Conservation (phyloP, 37 sponge, comb jelly and placozoan species). For the Oopsacas minuta region DNA sequence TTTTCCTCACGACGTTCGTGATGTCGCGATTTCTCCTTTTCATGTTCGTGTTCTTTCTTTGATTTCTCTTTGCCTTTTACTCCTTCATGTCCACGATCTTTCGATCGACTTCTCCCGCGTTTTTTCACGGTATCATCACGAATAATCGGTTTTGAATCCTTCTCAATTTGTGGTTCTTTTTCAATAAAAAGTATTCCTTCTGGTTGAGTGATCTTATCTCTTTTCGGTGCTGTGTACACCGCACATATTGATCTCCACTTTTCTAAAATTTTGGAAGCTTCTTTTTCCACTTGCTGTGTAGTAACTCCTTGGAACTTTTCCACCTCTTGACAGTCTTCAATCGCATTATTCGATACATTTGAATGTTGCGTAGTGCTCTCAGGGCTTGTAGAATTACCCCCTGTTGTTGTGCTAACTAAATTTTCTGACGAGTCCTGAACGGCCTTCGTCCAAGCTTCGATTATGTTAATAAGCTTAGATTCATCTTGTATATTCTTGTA, state of each 20-base stretch:
- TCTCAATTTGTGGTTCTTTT: not conserved
- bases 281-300: conserved; percentile 12
- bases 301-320: not conserved
- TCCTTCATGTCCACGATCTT: not conserved
- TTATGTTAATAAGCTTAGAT: not conserved
- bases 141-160: not conserved
- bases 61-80: not conserved
- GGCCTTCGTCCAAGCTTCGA: not conserved
- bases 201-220: not conserved
- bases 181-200: not conserved
- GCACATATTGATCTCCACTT: not conserved
- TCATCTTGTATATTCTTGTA: not conserved
- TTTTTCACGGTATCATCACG: not conserved
- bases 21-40: not conserved
- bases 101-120: not conserved
- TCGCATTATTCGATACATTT: not conserved
- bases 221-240: not conserved
- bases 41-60: not conserved
- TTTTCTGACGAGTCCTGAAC: not conserved
- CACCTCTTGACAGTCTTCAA: conserved; percentile 1
- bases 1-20: not conserved
- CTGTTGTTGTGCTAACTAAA: not conserved
- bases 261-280: not conserved
- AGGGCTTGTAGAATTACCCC: conserved; percentile 13
- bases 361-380: not conserved